These are phyloP conservation scores for Hylyphantes graminicola DNA, from an alignment of 1,140 invertebrate species.

Conservation along the genomic window DNA sequence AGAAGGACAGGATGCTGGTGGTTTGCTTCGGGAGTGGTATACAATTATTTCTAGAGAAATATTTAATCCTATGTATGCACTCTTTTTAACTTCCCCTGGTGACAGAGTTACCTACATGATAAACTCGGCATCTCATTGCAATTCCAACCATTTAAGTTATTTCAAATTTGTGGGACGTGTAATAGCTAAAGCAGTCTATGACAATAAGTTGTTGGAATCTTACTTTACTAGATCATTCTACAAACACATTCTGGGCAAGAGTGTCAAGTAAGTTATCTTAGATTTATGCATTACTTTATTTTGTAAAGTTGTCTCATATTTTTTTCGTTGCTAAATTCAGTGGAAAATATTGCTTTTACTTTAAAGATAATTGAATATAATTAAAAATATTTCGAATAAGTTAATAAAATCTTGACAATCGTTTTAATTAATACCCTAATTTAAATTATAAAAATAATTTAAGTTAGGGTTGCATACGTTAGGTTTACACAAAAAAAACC, in stretches of 20 bases:
- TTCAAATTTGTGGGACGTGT: constrained; percentile 95
- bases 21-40: constrained; percentile 92
- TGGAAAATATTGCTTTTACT: too few relatives aligned
- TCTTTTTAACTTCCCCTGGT: constrained; percentile 91
- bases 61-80: constrained; percentile 96
- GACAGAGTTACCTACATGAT: constrained; percentile 97
- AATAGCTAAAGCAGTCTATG: constrained; percentile 94
- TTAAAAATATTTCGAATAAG: too few relatives aligned
- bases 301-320: background rate
- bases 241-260: constrained; percentile 92
- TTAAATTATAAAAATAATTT: too few relatives aligned
- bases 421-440: too few relatives aligned
- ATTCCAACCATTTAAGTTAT: constrained; percentile 93
- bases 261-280: constrained; percentile 78
- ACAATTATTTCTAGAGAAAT: constrained; percentile 94
- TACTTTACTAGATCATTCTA: constrained; percentile 96
- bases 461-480: too few relatives aligned
- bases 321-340: background rate
- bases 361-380: too few relatives aligned
- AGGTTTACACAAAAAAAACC: too few relatives aligned
- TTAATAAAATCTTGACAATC: too few relatives aligned
- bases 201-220: constrained; percentile 94
- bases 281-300: background rate
- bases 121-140: constrained; percentile 90
- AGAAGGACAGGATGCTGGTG: constrained; percentile 94